Evolutionary conservation across 2,797 vertebrate species (phyloP).

Genomic region (Prunella strophiata): DNA sequence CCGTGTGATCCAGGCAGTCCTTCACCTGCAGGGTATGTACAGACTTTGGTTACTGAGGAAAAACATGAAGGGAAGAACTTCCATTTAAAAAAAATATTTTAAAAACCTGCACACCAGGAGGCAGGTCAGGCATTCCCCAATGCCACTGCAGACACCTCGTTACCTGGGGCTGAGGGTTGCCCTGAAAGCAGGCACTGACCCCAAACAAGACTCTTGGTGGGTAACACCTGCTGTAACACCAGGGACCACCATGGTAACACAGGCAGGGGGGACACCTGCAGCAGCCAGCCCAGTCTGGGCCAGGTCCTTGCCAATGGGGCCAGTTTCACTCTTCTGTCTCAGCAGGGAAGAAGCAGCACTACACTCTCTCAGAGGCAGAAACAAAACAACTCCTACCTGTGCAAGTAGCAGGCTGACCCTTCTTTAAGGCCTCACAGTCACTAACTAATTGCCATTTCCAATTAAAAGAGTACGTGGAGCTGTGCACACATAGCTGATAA

Average conservation of each 20-base stretch:
- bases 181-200: not conserved
- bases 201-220: not conserved
- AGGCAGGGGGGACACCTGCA: not conserved
- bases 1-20: conserved; percentile 93
- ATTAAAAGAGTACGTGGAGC: not conserved
- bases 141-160: not conserved
- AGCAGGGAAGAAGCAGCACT: not conserved
- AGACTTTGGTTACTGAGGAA: not conserved
- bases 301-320: not conserved
- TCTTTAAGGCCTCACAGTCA: not conserved
- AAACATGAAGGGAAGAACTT: not conserved
- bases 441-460: not conserved
- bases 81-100: not conserved
- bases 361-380: not conserved
- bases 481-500: not conserved
- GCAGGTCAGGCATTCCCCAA: not conserved
- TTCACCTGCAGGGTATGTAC: conserved; percentile 83
- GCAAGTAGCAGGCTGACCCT: not conserved
- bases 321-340: not conserved
- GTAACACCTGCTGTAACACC: not conserved
- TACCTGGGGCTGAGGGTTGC: not conserved
- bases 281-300: not conserved
- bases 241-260: rapidly evolving
- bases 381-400: not conserved
- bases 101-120: not conserved